Conservation (phyloP, 1,140 invertebrate genomes). For the Euborellia annulipes region DNA sequence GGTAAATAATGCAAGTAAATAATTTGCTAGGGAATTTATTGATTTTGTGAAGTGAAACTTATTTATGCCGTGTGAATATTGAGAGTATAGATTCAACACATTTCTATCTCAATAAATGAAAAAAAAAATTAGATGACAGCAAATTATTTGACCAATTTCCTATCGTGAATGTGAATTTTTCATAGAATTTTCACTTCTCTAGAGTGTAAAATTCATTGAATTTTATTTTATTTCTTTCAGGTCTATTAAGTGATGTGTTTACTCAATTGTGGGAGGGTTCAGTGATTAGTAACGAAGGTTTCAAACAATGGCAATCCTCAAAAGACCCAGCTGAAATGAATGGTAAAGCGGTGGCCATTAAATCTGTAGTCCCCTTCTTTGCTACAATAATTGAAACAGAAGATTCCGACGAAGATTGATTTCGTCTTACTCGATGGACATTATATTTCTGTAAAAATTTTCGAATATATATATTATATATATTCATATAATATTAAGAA, state of each 20-base stretch:
- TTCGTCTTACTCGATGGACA: no score
- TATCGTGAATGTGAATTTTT: no score
- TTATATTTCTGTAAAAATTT: no score
- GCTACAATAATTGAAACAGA: slow-evolving; percentile 37
- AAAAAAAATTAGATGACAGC: slow-evolving; percentile 4
- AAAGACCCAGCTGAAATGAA: slow-evolving; percentile 32
- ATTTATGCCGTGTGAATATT: slow-evolving; percentile 1
- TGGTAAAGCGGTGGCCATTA: slow-evolving; percentile 39
- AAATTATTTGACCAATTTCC: no score
- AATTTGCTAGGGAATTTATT: no score
- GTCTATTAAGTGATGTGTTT: slow-evolving; percentile 35
- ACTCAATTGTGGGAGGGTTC: slow-evolving; percentile 38
- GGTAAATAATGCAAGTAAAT: no score
- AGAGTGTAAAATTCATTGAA: slow-evolving; percentile 1
- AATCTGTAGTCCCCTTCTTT: slow-evolving; percentile 40
- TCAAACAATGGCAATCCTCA: slow-evolving; percentile 37
- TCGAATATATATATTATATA: no score
- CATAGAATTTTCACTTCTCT: slow-evolving; percentile 9
- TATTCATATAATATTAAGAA: no score
- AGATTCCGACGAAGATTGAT: slow-evolving; percentile 13
- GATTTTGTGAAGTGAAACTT: neutral
- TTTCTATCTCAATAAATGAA: slow-evolving; percentile 6
- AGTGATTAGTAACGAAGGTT: slow-evolving; percentile 42
- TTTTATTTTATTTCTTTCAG: slow-evolving; percentile 18
- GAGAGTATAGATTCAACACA: slow-evolving; percentile 3